Percentiles rank a stretch among this genome's conserved stretches.
Conservation (phyloP, 2,113 vertebrate species). For the Podilymbus podiceps region DNA sequence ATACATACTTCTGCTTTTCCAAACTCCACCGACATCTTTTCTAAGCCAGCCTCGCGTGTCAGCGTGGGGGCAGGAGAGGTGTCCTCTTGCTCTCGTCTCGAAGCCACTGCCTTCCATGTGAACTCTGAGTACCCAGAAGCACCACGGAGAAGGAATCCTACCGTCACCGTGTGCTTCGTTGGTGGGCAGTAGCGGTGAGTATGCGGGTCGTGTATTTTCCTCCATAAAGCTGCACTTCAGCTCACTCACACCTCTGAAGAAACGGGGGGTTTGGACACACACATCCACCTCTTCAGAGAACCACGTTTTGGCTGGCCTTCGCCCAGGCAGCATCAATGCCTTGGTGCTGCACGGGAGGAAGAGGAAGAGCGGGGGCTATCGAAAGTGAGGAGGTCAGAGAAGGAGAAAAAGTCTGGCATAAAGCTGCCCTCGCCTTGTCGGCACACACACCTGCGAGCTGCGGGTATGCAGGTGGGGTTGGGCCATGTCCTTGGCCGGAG, state of each 20-base stretch:
- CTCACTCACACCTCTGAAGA: background rate
- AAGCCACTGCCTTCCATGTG: background rate
- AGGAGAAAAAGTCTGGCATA: background rate
- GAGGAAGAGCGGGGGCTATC: fast-evolving
- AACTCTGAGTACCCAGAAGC: background rate
- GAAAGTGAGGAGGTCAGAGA: background rate
- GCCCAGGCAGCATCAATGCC: background rate
- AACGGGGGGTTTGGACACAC: background rate
- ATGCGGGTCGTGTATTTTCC: background rate
- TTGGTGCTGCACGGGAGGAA: background rate
- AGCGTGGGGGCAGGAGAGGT: background rate
- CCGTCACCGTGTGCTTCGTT: background rate
- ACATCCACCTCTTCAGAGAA: background rate
- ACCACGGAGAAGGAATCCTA: background rate
- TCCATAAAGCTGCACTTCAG: background rate
- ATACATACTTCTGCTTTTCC: conserved; percentile 64
- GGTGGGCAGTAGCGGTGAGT: background rate
- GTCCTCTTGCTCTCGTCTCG: background rate
- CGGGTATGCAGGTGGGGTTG: fast-evolving
- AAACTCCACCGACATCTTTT: background rate
- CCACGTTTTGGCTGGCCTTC: background rate
- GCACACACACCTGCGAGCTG: fast-evolving
- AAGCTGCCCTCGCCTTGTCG: background rate
- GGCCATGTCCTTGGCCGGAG: background rate
- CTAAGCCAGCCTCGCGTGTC: background rate